Conservation (phyloP, 2,888 invertebrate species). For the Ormia ochracea region DNA sequence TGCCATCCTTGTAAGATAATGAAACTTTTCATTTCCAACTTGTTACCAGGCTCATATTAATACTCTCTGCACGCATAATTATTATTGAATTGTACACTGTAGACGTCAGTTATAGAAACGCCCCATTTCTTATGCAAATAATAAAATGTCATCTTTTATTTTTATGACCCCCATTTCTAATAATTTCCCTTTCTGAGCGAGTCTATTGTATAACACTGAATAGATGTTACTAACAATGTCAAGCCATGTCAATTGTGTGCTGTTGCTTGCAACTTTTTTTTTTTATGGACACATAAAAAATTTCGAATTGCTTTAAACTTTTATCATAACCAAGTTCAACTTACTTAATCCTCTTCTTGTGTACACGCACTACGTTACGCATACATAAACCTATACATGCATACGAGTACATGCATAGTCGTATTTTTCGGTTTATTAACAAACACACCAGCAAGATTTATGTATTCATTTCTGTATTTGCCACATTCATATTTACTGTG, state of each 20-base stretch:
- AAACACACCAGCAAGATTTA: no score
- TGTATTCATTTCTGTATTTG: not conserved
- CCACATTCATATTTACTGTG: not conserved
- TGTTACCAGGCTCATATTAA: not conserved
- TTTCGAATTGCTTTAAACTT: slow-evolving; percentile 14
- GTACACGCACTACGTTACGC: no score
- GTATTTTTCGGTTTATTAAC: no score
- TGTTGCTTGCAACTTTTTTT: not conserved
- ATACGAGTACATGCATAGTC: not conserved
- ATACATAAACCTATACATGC: not conserved
- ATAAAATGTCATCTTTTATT: slow-evolving; percentile 2
- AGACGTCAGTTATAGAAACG: not conserved
- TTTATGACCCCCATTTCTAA: slow-evolving; percentile 11
- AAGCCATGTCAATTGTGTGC: slow-evolving; percentile 12
- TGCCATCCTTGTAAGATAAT: not conserved
- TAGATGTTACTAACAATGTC: slow-evolving; percentile 1
- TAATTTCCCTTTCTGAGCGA: not conserved
- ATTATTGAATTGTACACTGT: not conserved
- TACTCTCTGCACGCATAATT: not conserved
- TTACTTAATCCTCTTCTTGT: not conserved
- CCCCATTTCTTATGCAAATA: not conserved
- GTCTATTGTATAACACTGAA: not conserved
- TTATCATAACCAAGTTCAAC: not conserved
- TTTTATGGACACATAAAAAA: no score
- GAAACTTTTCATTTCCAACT: not conserved